A percentile compares a stretch with the other conserved stretches of the same genome.
Evolutionary conservation across 2,888 invertebrate species (phyloP).

Genomic region (Scaptomyza reducta): DNA sequence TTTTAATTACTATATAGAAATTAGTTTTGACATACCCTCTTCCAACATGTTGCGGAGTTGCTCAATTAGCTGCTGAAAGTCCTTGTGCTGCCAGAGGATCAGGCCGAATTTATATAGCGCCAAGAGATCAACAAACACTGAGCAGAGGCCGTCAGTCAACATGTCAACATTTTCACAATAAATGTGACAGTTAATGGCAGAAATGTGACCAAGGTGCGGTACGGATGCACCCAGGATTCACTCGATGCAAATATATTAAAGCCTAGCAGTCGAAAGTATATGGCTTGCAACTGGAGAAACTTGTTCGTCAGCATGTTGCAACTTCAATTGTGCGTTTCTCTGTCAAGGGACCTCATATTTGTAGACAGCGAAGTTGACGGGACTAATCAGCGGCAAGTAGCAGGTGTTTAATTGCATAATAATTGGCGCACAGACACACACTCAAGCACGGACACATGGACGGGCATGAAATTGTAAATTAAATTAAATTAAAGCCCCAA

Average conservation of each 20-base stretch:
- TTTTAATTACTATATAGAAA: too few species aligned
- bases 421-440: slow-evolving; percentile 22
- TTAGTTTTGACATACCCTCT: slow-evolving; percentile 4
- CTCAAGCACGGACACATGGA: neutral
- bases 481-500: slow-evolving; percentile 25
- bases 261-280: slow-evolving; percentile 31
- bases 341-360: slow-evolving; percentile 1
- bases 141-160: slow-evolving; percentile 36
- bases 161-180: slow-evolving; percentile 33
- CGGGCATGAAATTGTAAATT: neutral
- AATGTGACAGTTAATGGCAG: slow-evolving; percentile 33
- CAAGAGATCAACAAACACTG: slow-evolving; percentile 37
- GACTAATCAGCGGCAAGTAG: neutral
- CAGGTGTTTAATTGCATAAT: slow-evolving; percentile 37
- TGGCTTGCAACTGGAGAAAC: slow-evolving; percentile 47
- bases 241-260: slow-evolving; percentile 21
- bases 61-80: slow-evolving; percentile 21
- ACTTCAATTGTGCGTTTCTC: neutral
- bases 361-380: slow-evolving; percentile 9
- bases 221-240: slow-evolving; percentile 5
- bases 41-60: neutral
- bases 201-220: slow-evolving; percentile 21
- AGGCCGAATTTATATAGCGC: slow-evolving; percentile 24
- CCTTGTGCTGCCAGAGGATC: slow-evolving; percentile 15
- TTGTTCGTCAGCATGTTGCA: slow-evolving; percentile 46